phyloP scores from a whole-genome alignment of 2,113 vertebrate genomes.

The Struthio camelus region DNA sequence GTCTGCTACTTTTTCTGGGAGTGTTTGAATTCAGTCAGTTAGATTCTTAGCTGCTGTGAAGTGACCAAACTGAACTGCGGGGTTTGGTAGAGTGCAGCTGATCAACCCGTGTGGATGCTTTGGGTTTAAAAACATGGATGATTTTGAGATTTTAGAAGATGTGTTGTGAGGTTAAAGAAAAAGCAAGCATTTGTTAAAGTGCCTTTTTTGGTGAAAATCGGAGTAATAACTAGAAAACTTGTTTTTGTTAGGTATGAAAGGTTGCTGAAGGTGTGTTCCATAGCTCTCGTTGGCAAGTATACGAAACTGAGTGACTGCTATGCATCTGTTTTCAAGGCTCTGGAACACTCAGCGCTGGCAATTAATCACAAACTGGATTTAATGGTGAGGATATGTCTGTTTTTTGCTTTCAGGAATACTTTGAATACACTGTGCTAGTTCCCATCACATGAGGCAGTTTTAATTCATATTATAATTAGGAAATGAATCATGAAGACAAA shows the following conservation, averaged over 20 bases:
- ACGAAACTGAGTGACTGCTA: slow-evolving; percentile 84
- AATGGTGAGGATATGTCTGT: slow-evolving; percentile 74
- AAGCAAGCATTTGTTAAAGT: not conserved
- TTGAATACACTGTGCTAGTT: not conserved
- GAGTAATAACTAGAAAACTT: slow-evolving; percentile 1
- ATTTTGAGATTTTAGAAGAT: not conserved
- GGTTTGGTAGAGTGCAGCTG: not conserved
- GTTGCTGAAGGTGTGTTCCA: slow-evolving; percentile 79
- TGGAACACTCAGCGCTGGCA: slow-evolving; percentile 82
- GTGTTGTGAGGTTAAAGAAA: not conserved
- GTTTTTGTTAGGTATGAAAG: slow-evolving; percentile 75
- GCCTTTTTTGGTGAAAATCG: not conserved
- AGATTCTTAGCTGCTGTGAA: not conserved
- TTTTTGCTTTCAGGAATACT: not conserved
- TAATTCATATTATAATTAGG: slow-evolving; percentile 17
- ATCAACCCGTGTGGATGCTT: not conserved
- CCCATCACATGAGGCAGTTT: not conserved
- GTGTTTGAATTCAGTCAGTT: not conserved
- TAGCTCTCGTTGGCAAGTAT: slow-evolving; percentile 83
- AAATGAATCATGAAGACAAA: not conserved
- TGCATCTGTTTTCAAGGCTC: slow-evolving; percentile 80
- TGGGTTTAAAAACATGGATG: not conserved
- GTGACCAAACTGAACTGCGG: not conserved
- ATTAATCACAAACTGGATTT: slow-evolving; percentile 83
- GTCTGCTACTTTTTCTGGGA: not conserved